Conservation (phyloP, 1,140 invertebrate species). For the Hyles euphorbiae region DNA sequence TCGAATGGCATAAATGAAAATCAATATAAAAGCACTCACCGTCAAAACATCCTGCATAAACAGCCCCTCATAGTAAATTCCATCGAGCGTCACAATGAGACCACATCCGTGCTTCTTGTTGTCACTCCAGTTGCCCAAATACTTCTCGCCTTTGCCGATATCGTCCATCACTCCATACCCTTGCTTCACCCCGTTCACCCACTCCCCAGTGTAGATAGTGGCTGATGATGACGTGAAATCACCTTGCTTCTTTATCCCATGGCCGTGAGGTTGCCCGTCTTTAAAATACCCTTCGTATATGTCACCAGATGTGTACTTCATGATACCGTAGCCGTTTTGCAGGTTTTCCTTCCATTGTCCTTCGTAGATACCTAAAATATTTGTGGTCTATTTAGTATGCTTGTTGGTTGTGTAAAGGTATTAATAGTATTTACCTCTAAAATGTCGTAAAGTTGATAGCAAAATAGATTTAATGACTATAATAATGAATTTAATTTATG, state of each 20-base stretch:
- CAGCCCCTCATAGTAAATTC: constrained; percentile 92
- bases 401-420: no score
- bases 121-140: constrained; percentile 90
- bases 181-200: constrained; percentile 83
- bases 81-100: constrained; percentile 90
- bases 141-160: constrained; percentile 90
- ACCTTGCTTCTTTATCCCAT: constrained; percentile 88
- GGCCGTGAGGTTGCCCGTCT: constrained; percentile 88
- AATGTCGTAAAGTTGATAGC: no score
- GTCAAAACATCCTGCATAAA: constrained; percentile 86
- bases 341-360: constrained; percentile 90
- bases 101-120: constrained; percentile 88
- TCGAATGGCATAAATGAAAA: no score
- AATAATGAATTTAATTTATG: no score
- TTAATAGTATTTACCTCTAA: no score
- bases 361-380: constrained; percentile 80
- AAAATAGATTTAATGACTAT: no score
- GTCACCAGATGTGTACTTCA: constrained; percentile 82
- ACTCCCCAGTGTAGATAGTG: constrained; percentile 91
- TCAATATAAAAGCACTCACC: constrained; percentile 69
- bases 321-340: constrained; percentile 87
- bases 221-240: constrained; percentile 84
- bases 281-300: constrained; percentile 91
- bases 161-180: constrained; percentile 94
- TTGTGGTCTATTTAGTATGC: neutral